phyloP scores from a whole-genome alignment of 2,113 vertebrate species.

The Hippolais icterina region DNA sequence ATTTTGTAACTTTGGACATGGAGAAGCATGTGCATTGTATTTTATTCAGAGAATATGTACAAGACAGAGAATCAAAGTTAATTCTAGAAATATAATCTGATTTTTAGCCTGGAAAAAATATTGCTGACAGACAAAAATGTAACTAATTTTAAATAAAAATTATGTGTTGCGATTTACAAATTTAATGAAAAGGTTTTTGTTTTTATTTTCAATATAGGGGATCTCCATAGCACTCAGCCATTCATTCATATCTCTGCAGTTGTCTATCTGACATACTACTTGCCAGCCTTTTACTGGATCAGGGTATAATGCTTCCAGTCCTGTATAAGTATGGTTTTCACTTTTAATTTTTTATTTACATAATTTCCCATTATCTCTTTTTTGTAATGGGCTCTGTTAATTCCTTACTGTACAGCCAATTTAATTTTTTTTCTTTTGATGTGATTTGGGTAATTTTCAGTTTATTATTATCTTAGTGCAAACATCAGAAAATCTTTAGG shows the following conservation, averaged over 20 bases:
- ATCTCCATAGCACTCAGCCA: background rate
- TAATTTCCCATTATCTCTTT: background rate
- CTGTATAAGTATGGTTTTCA: background rate
- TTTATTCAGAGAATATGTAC: background rate
- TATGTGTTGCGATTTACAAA: background rate
- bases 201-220: background rate
- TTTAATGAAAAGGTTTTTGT: background rate
- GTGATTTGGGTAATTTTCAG: background rate
- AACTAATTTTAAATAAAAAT: background rate
- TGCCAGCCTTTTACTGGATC: background rate
- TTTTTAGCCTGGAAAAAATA: background rate
- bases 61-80: background rate
- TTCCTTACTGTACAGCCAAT: background rate
- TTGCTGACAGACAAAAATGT: background rate
- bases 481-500: background rate
- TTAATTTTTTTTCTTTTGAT: background rate
- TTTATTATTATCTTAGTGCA: background rate
- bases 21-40: background rate
- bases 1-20: background rate
- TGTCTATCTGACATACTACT: rapidly evolving
- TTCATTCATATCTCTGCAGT: background rate
- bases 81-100: background rate
- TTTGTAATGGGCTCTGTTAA: background rate
- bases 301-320: background rate
- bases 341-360: background rate